These are phyloP conservation scores for Portunus trituberculatus DNA, from an alignment of 1,140 invertebrate genomes.

Conservation along the genomic window DNA sequence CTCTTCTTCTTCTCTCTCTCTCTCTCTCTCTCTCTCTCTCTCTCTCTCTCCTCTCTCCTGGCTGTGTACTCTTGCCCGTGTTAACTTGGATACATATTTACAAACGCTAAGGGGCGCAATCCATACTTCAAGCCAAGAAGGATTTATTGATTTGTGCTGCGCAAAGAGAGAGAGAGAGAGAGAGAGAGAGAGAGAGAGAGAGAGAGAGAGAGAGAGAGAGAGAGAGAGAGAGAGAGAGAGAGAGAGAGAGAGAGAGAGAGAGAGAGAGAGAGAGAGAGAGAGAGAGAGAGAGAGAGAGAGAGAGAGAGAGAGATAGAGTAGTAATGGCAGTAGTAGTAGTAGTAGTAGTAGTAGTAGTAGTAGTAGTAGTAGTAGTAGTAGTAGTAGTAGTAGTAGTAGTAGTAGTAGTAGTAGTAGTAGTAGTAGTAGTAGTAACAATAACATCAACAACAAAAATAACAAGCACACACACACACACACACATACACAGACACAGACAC, in stretches of 20 bases:
- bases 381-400: background rate
- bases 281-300: background rate
- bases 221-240: conserved; percentile 59
- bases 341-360: background rate
- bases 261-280: conserved; percentile 52
- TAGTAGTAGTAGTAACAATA: background rate
- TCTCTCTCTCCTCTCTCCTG: background rate
- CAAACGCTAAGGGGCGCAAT: conserved; percentile 6
- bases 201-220: conserved; percentile 12
- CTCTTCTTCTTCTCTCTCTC: background rate
- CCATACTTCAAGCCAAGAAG: conserved; percentile 31
- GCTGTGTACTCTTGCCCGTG: conserved; percentile 1
- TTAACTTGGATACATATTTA: conserved; percentile 31
- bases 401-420: background rate
- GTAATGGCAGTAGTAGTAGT: background rate
- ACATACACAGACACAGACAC: too few species aligned
- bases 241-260: conserved; percentile 39
- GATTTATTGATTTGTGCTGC: conserved; percentile 8
- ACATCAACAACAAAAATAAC: background rate
- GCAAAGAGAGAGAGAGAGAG: background rate
- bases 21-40: background rate
- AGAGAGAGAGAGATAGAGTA: background rate
- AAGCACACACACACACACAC: too few species aligned
- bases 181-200: background rate
- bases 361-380: background rate